These are phyloP conservation scores for Margarornis squamiger DNA, from an alignment of 2,797 vertebrate genomes.

Conservation along the genomic window DNA sequence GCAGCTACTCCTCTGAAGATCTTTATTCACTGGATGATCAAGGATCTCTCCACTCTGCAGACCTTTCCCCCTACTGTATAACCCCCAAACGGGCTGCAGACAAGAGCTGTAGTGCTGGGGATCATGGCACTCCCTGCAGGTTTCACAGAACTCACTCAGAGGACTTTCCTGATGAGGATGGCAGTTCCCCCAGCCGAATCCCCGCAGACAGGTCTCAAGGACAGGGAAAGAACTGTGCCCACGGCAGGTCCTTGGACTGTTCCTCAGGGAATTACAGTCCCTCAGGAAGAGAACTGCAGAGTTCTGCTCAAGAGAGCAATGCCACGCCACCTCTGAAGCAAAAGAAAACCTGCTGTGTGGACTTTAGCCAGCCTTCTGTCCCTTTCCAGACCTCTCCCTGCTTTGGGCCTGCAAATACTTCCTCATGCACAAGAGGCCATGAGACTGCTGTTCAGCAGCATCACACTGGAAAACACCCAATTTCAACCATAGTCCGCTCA, in stretches of 20 bases:
- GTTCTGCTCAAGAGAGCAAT: conserved; percentile 7
- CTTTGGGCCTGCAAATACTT: conserved; percentile 63
- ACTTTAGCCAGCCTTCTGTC: conserved; percentile 78
- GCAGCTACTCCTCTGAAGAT: conserved; percentile 85
- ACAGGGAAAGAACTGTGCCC: conserved; percentile 70
- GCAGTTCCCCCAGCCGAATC: conserved; percentile 72
- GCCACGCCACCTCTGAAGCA: conserved; percentile 73
- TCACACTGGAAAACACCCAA: conserved; percentile 66
- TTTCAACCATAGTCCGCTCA: conserved; percentile 88
- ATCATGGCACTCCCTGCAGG: conserved; percentile 70
- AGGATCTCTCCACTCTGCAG: conserved; percentile 74
- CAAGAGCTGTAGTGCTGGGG: conserved; percentile 80
- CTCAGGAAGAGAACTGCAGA: conserved; percentile 57
- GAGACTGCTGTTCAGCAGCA: conserved; percentile 70
- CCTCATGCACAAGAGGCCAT: background rate
- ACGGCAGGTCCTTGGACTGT: conserved; percentile 73
- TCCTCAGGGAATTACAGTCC: conserved; percentile 79
- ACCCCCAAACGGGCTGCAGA: conserved; percentile 70
- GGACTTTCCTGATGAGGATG: conserved; percentile 57
- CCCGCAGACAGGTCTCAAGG: conserved; percentile 61
- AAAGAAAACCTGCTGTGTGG: conserved; percentile 84
- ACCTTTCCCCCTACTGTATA: conserved; percentile 80
- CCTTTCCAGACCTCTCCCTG: conserved; percentile 74
- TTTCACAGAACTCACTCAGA: conserved; percentile 61
- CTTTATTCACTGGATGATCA: conserved; percentile 87